Evolutionary conservation across 2,797 vertebrate genomes (phyloP).

Genomic region (Cygnus olor): DNA sequence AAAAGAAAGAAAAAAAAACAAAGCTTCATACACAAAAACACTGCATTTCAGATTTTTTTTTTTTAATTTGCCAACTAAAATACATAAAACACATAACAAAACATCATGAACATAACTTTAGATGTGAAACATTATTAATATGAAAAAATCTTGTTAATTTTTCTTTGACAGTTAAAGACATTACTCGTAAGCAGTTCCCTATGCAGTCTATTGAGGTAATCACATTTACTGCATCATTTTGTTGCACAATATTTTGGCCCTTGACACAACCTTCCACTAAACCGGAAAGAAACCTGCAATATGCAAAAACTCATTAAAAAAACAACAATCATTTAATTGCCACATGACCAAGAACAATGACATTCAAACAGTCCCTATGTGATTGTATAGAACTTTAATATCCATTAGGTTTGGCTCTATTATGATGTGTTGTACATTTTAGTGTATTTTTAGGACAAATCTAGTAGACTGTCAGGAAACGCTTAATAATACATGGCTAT

Average conservation of each 20-base stretch:
- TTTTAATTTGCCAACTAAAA: neutral
- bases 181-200: neutral
- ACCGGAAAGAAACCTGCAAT: neutral
- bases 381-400: neutral
- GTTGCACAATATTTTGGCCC: neutral
- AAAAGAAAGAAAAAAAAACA: neutral
- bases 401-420: neutral
- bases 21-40: neutral
- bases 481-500: neutral
- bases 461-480: neutral
- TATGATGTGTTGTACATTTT: neutral
- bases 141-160: neutral
- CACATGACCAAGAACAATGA: neutral
- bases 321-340: neutral
- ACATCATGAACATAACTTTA: neutral
- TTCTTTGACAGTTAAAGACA: neutral
- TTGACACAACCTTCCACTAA: neutral
- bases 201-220: neutral
- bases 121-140: neutral
- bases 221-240: neutral
- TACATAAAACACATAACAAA: neutral
- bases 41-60: neutral
- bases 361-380: neutral
- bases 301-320: neutral
- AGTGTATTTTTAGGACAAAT: neutral